These are phyloP conservation scores for Leptobrachium leishanense DNA, from an alignment of 2,113 vertebrate species.

Conservation along the genomic window DNA sequence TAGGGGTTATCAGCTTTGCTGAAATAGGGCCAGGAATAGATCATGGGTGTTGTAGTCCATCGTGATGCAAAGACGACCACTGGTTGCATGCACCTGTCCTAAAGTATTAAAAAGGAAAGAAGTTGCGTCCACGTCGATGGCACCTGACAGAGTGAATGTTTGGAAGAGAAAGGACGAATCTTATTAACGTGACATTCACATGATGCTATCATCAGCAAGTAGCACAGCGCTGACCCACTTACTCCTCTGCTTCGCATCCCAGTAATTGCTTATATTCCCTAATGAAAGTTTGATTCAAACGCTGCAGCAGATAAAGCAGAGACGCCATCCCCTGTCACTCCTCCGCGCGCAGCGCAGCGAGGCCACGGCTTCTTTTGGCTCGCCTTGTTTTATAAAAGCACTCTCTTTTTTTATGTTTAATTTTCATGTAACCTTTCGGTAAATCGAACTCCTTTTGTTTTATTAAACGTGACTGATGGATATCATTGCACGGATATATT, in stretches of 20 bases:
- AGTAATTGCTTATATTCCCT: constrained; percentile 71
- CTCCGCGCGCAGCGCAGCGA: background rate
- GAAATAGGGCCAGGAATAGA: too few species aligned
- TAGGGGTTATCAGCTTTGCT: too few species aligned
- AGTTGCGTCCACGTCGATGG: too few species aligned
- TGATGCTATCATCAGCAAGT: constrained; percentile 25
- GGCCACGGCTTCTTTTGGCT: background rate
- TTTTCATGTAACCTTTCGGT: too few species aligned
- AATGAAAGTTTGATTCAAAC: constrained; percentile 55
- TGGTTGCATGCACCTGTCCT: too few species aligned
- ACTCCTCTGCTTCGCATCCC: constrained; percentile 48
- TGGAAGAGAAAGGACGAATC: constrained; percentile 9
- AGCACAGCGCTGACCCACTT: constrained; percentile 66
- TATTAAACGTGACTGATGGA: too few species aligned
- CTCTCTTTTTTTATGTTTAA: background rate
- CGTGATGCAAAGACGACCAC: too few species aligned
- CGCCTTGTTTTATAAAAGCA: constrained; percentile 1
- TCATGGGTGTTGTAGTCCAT: too few species aligned
- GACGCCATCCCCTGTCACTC: constrained; percentile 12
- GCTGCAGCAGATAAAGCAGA: constrained; percentile 20
- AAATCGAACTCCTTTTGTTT: too few species aligned
- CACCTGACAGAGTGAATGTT: too few species aligned
- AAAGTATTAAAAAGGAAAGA: too few species aligned
- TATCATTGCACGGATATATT: too few species aligned
- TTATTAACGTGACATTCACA: constrained; percentile 24